Evolutionary conservation across 2,113 vertebrate genomes (phyloP).

Genomic region (Ciconia stormi): DNA sequence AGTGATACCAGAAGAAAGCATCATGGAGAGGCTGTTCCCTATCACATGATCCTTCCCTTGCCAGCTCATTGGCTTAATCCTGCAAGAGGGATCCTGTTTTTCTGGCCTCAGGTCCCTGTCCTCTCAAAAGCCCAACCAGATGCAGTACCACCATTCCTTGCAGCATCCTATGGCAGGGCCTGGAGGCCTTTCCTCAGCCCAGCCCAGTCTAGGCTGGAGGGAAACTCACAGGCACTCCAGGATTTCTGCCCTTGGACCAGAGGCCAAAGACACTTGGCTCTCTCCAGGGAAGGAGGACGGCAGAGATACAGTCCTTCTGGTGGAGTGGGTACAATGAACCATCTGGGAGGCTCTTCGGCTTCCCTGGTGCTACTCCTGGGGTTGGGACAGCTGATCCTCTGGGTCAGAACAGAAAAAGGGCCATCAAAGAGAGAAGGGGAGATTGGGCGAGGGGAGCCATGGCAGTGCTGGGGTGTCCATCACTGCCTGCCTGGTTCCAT

Average conservation of each 20-base stretch:
- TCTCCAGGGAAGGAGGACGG: background rate
- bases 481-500: background rate
- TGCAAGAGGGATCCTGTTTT: background rate
- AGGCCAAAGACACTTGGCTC: background rate
- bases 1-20: background rate
- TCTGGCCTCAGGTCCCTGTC: background rate
- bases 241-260: background rate
- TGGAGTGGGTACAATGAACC: background rate
- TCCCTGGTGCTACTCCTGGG: background rate
- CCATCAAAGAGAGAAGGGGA: background rate
- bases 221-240: background rate
- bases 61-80: background rate
- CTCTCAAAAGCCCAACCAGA: background rate
- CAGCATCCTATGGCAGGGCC: background rate
- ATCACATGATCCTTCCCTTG: background rate
- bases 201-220: background rate
- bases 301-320: background rate
- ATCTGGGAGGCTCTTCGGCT: background rate
- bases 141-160: background rate
- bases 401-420: background rate
- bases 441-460: fast-evolving
- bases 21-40: background rate
- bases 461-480: background rate
- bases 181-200: background rate
- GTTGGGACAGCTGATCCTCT: background rate